Evolutionary conservation across 1,140 invertebrate genomes (phyloP), one percentile per base, ranked within the genome.

Genomic region (Nasonia vitripennis): DNA sequence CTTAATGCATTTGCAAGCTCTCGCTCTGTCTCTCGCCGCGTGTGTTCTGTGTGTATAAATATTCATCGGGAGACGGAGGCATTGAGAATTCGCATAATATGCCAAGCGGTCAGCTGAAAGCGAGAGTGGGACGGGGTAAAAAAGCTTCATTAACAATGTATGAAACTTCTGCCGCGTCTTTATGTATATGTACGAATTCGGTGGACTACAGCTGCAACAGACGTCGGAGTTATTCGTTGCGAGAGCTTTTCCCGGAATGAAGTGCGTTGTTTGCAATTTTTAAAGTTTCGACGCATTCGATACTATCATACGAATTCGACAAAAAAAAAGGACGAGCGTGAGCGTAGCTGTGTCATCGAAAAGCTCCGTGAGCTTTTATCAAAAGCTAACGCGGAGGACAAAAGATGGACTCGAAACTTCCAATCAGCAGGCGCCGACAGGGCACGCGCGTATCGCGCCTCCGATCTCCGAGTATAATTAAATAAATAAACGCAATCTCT

Each of bases 401-500:
- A 1, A 27, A 27, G 14, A 14, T 51, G 5, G 2, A 51, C 48
- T 51, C 48, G 14, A 51, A 51, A 51, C 12, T 51, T 51, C 6
- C 55, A 62, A 62, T 62, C 55, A 55, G 55, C 55, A 62, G 20
- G 17, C 55, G 55, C 7, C 17, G 55, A 62, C 20, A n/a, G 55
- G 7, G 2, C 17, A 55, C 34, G 51, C 12, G 51, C 51, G 51
- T 55, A 80, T 79, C 34, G 34, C 5, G 4, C 34, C 34, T 37
- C 34, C 34, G 5, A 37, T 6, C n/a, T 70, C 51, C 37, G 27
- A 80, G 45, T 51, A 81, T 70, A 73, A 73, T 81, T 45, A 68
- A 81, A 81, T 81, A 81, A 80, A 81, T 7, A 34, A 81, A 51
- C 23, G 45, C 45, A 81, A 20, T 81, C 12, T 73, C 48, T 23